Percentiles rank a stretch among this genome's conserved stretches.
These are phyloP conservation scores for Myrmecobius fasciatus DNA, from an alignment of 2,113 vertebrate genomes.

Conservation along the genomic window DNA sequence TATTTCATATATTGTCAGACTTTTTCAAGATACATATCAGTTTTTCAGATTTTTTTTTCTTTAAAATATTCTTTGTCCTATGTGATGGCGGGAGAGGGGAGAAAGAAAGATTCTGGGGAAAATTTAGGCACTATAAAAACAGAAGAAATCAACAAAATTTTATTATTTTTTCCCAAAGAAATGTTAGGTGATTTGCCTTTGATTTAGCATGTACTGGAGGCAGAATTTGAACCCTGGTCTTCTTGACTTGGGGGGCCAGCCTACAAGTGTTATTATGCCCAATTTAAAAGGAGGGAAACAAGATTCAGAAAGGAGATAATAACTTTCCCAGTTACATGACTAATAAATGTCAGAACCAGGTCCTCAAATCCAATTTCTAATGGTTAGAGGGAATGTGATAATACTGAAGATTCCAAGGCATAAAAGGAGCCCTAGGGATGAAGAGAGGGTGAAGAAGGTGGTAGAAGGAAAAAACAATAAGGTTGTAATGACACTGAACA, in stretches of 20 bases:
- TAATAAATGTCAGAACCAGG: background rate
- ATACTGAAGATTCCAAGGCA: background rate
- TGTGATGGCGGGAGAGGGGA: background rate
- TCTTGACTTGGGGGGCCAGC: background rate
- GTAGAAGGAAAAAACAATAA: background rate
- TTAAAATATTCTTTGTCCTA: background rate
- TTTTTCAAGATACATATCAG: background rate
- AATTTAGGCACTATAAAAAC: background rate
- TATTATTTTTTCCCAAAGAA: background rate
- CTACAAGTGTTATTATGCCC: background rate
- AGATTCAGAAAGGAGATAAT: background rate
- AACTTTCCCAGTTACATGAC: background rate
- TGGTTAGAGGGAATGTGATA: background rate
- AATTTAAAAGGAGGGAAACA: background rate
- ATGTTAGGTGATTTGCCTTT: background rate
- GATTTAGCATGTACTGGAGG: background rate
- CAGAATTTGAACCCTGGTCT: background rate
- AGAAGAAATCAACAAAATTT: background rate
- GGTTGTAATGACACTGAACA: background rate
- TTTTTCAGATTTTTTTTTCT: background rate
- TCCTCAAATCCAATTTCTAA: background rate
- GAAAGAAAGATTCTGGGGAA: background rate
- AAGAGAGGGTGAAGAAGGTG: background rate
- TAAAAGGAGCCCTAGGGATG: fast-evolving
- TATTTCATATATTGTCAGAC: background rate